These are phyloP conservation scores for Cherax quadricarinatus DNA, from an alignment of 1,140 invertebrate genomes.

Conservation along the genomic window DNA sequence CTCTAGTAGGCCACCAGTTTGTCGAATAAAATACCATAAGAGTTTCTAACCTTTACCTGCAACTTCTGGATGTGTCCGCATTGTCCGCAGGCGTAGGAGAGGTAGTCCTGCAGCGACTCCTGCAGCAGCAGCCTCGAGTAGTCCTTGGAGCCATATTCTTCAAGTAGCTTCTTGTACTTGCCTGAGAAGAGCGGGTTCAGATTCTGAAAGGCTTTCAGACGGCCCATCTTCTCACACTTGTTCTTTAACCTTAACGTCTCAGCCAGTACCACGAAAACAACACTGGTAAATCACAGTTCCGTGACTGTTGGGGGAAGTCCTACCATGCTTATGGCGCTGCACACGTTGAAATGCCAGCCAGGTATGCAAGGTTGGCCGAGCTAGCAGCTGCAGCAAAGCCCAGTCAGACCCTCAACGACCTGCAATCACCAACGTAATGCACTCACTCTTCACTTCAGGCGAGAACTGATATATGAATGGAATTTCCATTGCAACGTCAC, in stretches of 20 bases:
- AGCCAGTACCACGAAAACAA: background rate
- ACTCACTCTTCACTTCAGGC: slow-evolving; percentile 26
- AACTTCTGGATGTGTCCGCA: slow-evolving; percentile 82
- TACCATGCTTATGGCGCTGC: slow-evolving; percentile 31
- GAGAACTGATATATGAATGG: background rate
- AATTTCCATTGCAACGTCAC: slow-evolving; percentile 45
- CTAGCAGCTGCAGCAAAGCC: background rate
- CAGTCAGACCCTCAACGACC: background rate
- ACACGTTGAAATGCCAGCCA: slow-evolving; percentile 20
- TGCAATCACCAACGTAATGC: background rate
- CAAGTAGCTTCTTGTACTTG: slow-evolving; percentile 70
- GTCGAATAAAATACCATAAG: too few relatives aligned
- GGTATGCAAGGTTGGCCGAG: background rate
- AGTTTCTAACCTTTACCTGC: slow-evolving; percentile 78
- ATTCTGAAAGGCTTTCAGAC: slow-evolving; percentile 71
- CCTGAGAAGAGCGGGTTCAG: slow-evolving; percentile 70
- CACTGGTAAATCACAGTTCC: background rate
- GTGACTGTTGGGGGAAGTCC: background rate
- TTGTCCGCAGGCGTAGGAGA: slow-evolving; percentile 82
- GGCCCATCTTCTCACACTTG: slow-evolving; percentile 58
- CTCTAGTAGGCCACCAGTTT: too few relatives aligned
- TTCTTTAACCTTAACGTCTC: background rate
- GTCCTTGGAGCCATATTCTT: slow-evolving; percentile 76
- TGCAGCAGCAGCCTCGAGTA: slow-evolving; percentile 77
- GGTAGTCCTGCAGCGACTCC: slow-evolving; percentile 79